Base-by-base conservation (phyloP, 2,797 vertebrate species). In the Parotocinclus haroldoi region DNA sequence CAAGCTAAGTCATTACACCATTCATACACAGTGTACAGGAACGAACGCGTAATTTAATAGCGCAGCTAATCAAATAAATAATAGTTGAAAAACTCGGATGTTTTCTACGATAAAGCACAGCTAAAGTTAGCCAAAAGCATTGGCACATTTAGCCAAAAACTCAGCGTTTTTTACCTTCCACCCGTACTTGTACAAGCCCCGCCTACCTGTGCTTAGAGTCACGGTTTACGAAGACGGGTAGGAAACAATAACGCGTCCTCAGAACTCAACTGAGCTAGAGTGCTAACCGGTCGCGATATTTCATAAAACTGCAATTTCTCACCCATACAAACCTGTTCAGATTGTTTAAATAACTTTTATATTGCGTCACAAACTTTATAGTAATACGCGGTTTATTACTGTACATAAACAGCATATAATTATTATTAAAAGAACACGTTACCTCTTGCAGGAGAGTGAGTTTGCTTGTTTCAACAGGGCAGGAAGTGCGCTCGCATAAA, bases 391-490 rank as follows among this genome's bases (percentile, higher is more conserved):
- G 1, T 48, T 1, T 38, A 7, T 14, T 58, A 7, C 4, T 48
- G 19, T 49, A 1, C 3, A 51, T 0, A 16, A 10, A 6, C 12
- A 51, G 19, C 9, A 12, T 7, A 19, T 14, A 37, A 52, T 4
- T 40, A 16, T 13, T 38, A 37, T 16, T n/a, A 54, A 8, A 57
- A 11, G 4, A 49, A 27, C 71, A 3, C 7, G 73, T 82, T 87
- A 89, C 86, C 87, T 86, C 74, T 52, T 72, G 68, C 37, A 45
- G 75, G 82, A 63, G 82, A 88, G 91, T 91, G 89, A 91, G 88
- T 90, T 88, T 83, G 89, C 90, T 90, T 72, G 83, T 86, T 91
- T 90, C 80, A 74, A 79, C 71, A 68, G 83, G 77, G 78, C 60
- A 65, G 84, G 83, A 89, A 87, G 75, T 73, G 76, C 70, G 19